phyloP scores from a whole-genome alignment of 2,888 invertebrate genomes.

The Synanthedon andrenaeformis region DNA sequence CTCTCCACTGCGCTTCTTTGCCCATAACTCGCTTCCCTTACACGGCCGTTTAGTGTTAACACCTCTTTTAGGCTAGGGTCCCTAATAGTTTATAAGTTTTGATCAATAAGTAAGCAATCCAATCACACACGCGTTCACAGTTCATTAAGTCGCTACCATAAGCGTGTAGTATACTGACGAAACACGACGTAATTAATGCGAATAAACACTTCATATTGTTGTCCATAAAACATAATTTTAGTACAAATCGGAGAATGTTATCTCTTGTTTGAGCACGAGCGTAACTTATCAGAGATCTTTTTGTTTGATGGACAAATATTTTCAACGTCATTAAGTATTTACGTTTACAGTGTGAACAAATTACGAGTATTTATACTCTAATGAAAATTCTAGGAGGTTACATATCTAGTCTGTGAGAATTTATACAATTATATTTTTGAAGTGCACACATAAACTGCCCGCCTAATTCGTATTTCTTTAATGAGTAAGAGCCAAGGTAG shows the following conservation, averaged over 20 bases:
- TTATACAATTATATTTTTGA: too few relatives aligned
- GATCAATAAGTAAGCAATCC: not conserved
- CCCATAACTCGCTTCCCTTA: slow-evolving; percentile 6
- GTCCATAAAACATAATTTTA: slow-evolving; percentile 12
- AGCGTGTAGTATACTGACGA: not conserved
- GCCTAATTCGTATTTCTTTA: too few relatives aligned
- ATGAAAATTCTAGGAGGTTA: too few relatives aligned
- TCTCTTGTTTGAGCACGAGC: slow-evolving; percentile 44
- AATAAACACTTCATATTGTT: slow-evolving; percentile 11
- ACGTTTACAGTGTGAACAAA: not conserved
- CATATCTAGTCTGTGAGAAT: too few relatives aligned
- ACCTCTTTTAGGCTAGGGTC: too few relatives aligned
- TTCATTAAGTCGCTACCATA: too few relatives aligned
- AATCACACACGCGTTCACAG: too few relatives aligned
- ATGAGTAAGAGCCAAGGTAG: too few relatives aligned
- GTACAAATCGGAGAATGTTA: slow-evolving; percentile 28
- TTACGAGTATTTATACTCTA: too few relatives aligned
- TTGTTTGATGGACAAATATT: slow-evolving; percentile 52
- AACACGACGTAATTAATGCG: not conserved
- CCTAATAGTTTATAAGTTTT: not conserved
- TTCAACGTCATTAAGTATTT: slow-evolving; percentile 18
- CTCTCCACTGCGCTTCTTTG: slow-evolving; percentile 41
- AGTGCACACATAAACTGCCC: too few relatives aligned
- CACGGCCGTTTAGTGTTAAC: not conserved
- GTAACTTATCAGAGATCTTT: slow-evolving; percentile 28